These are phyloP conservation scores for Leptinotarsa juncta DNA, from an alignment of 2,888 invertebrate genomes.

Conservation along the genomic window DNA sequence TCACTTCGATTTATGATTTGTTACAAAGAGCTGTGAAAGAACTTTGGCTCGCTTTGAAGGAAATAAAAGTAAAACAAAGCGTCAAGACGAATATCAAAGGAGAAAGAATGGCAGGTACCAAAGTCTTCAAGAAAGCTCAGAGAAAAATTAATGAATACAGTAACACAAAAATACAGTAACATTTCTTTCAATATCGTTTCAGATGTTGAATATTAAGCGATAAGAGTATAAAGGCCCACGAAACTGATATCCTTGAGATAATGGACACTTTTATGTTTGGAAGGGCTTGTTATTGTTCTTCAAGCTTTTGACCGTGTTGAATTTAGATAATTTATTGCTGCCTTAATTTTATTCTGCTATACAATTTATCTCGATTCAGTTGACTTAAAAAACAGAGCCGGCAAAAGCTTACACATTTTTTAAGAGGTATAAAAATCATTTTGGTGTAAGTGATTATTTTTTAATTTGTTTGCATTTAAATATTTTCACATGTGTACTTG, in stretches of 20 bases:
- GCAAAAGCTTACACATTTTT: too few relatives aligned
- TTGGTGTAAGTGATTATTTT: too few relatives aligned
- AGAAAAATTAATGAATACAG: neutral
- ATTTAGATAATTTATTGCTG: neutral
- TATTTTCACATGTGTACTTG: too few relatives aligned
- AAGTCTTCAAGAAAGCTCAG: neutral
- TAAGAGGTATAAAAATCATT: too few relatives aligned
- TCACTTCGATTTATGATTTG: neutral
- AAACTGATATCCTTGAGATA: neutral
- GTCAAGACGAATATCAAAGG: neutral
- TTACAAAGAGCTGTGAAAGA: neutral
- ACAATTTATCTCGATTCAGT: too few relatives aligned
- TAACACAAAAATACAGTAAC: neutral
- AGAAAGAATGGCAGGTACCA: neutral
- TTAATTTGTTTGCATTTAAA: too few relatives aligned
- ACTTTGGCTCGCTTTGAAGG: neutral
- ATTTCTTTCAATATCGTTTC: neutral
- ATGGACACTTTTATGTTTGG: neutral
- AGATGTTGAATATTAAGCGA: neutral
- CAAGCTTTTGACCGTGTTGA: too few relatives aligned
- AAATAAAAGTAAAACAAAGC: slow-evolving; percentile 4
- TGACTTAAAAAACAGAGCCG: too few relatives aligned
- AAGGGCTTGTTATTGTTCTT: neutral
- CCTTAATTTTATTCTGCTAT: neutral
- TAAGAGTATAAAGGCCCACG: neutral